Percentiles rank a stretch among this genome's conserved stretches.
Evolutionary conservation across 2,113 vertebrate genomes (phyloP).

Genomic region (Gnathonemus longibarbis): DNA sequence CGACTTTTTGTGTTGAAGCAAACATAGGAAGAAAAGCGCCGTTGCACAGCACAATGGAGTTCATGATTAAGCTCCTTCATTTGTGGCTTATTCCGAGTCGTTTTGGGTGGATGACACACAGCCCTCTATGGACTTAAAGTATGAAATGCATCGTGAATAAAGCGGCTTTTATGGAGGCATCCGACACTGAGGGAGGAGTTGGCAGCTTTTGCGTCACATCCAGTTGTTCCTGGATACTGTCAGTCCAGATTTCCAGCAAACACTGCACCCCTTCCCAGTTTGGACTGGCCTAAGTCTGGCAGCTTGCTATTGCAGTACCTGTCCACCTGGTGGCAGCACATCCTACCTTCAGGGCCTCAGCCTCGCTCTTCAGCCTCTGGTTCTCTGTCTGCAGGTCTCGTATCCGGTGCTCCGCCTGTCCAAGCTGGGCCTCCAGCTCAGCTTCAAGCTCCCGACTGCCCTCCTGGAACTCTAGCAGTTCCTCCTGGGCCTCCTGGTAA

Average conservation of each 20-base stretch:
- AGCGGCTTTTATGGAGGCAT: too few species aligned
- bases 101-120: neutral
- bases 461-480: slow-evolving; percentile 95
- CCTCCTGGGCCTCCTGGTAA: slow-evolving; percentile 89
- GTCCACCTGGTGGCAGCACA: neutral
- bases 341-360: slow-evolving; percentile 82
- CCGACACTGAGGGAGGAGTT: too few species aligned
- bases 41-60: neutral
- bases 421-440: slow-evolving; percentile 88
- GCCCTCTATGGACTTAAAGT: too few species aligned
- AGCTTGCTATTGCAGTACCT: neutral
- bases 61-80: neutral
- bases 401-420: slow-evolving; percentile 88
- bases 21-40: too few species aligned
- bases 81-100: too few species aligned
- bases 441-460: slow-evolving; percentile 95
- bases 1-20: too few species aligned
- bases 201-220: too few species aligned
- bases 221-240: neutral
- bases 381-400: slow-evolving; percentile 90
- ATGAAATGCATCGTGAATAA: too few species aligned
- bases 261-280: neutral
- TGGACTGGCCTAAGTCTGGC: neutral
- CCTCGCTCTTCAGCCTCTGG: slow-evolving; percentile 86
- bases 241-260: neutral